Conservation (phyloP, 2,888 invertebrate genomes). For the Scaptomyza reducta region DNA sequence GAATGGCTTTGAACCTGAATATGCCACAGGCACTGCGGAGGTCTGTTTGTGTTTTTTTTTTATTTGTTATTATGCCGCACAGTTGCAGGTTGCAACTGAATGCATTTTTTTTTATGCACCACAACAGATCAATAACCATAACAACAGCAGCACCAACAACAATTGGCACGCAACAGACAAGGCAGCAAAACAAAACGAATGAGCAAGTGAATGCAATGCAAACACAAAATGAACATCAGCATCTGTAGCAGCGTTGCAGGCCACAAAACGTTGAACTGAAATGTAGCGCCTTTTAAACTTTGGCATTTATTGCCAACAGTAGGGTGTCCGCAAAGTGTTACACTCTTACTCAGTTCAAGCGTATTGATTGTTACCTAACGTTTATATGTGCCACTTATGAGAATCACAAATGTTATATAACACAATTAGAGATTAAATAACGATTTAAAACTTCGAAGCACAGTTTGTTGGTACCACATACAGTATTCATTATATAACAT, state of each 20-base stretch:
- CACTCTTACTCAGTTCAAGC: neutral
- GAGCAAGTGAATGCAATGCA: conserved; percentile 39
- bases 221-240: conserved; percentile 51
- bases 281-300: conserved; percentile 55
- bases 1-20: conserved; percentile 12
- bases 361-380: neutral
- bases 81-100: conserved; percentile 30
- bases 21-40: conserved; percentile 25
- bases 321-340: neutral
- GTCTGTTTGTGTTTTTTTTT: conserved; percentile 2
- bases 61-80: conserved; percentile 49
- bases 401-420: neutral
- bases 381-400: neutral
- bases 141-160: conserved; percentile 10
- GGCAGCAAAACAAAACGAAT: conserved; percentile 32
- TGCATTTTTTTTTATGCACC: conserved; percentile 50
- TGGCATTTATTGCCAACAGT: conserved; percentile 56
- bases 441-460: no score
- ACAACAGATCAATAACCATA: conserved; percentile 6
- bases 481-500: no score
- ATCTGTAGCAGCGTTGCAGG: conserved; percentile 8
- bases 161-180: conserved; percentile 7
- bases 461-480: no score
- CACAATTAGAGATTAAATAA: no score
- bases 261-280: conserved; percentile 47